These are phyloP conservation scores for Micronycteris hirsuta DNA, from an alignment of 2,113 vertebrate species.

Conservation along the genomic window DNA sequence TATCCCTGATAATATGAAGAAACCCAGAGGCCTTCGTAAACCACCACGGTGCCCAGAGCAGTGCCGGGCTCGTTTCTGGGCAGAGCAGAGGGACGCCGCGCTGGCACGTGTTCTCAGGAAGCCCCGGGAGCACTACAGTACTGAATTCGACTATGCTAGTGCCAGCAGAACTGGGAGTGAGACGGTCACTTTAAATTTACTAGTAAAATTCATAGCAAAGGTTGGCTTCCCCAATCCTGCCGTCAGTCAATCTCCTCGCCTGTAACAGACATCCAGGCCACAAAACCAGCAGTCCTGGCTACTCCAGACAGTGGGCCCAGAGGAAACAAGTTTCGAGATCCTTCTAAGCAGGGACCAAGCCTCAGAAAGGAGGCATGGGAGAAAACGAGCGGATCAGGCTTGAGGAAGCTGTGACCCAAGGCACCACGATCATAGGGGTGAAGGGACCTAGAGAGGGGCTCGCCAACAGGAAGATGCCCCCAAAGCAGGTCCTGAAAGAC, in stretches of 20 bases:
- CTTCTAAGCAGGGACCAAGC: background rate
- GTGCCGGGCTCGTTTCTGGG: constrained; percentile 28
- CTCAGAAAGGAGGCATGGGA: background rate
- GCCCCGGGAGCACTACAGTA: constrained; percentile 14
- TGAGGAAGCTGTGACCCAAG: constrained; percentile 57
- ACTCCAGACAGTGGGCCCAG: background rate
- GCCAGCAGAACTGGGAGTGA: background rate
- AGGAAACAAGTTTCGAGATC: background rate
- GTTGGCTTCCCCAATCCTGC: constrained; percentile 12
- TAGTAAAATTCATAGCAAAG: constrained; percentile 28
- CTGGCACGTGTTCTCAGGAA: background rate
- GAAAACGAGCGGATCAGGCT: background rate
- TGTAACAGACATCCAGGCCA: background rate
- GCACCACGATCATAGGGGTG: constrained; percentile 30
- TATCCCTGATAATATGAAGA: constrained; percentile 60
- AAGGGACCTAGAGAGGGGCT: background rate
- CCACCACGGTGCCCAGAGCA: constrained; percentile 43
- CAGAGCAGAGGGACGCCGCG: constrained; percentile 31
- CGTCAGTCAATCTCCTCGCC: background rate
- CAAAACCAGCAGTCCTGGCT: background rate
- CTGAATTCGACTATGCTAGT: background rate
- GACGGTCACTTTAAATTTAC: background rate
- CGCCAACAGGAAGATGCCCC: background rate
- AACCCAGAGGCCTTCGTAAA: constrained; percentile 34
- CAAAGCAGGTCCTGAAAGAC: background rate